Evolutionary conservation across 2,113 vertebrate genomes (phyloP).

Genomic region (Pollachius pollachius): DNA sequence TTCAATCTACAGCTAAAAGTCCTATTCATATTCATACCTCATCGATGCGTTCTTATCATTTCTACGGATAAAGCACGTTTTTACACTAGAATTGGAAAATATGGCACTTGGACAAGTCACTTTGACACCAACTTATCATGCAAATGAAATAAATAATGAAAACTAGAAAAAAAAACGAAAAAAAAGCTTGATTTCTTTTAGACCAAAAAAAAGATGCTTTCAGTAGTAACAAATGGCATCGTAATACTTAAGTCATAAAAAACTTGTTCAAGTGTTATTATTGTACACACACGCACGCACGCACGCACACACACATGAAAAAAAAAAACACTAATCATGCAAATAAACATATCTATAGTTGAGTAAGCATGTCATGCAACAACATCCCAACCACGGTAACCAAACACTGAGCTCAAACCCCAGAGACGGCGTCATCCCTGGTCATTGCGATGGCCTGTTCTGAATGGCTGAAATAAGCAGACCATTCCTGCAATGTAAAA

Average conservation of each 20-base stretch:
- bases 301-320: slow-evolving; percentile 29
- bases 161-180: slow-evolving; percentile 44
- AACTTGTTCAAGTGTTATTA: slow-evolving; percentile 88
- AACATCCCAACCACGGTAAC: slow-evolving; percentile 59
- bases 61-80: slow-evolving; percentile 60
- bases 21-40: slow-evolving; percentile 33
- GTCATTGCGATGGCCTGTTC: no score
- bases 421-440: no score
- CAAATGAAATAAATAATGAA: slow-evolving; percentile 79
- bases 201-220: slow-evolving; percentile 64
- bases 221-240: slow-evolving; percentile 89
- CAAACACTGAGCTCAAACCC: slow-evolving; percentile 3
- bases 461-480: no score
- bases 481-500: no score
- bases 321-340: slow-evolving; percentile 86
- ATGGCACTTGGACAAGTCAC: slow-evolving; percentile 58
- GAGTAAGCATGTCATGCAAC: slow-evolving; percentile 81
- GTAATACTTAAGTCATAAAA: slow-evolving; percentile 80
- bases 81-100: slow-evolving; percentile 70
- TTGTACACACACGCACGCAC: slow-evolving; percentile 37
- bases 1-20: slow-evolving; percentile 30
- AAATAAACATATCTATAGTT: slow-evolving; percentile 76
- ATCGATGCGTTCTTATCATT: slow-evolving; percentile 23
- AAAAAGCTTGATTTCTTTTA: slow-evolving; percentile 34
- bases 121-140: slow-evolving; percentile 73